phyloP scores from a whole-genome alignment of 1,140 invertebrate species.

The Ceratoteleas bidentatus region DNA sequence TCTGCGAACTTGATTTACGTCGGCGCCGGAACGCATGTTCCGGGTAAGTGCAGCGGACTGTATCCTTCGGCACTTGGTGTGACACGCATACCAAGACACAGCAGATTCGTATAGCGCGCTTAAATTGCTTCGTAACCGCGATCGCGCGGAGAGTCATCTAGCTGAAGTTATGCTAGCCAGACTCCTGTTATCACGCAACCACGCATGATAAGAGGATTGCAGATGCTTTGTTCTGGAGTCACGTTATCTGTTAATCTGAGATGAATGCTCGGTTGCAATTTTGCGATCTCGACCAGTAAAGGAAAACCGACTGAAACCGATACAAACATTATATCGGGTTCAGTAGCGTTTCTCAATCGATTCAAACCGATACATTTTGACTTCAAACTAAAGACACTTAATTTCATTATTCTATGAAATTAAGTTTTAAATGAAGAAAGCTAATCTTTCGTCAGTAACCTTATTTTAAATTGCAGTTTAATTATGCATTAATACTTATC shows the following conservation, averaged over 20 bases:
- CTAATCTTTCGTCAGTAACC: no score
- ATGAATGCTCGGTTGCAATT: background rate
- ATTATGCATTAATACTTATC: no score
- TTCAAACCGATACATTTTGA: no score
- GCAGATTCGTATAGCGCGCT: background rate
- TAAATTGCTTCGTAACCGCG: constrained; percentile 22
- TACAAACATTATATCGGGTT: no score
- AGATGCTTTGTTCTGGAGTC: constrained; percentile 2
- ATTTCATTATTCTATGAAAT: no score
- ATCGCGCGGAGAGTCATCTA: constrained; percentile 16
- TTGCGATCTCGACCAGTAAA: no score
- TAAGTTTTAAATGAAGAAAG: no score
- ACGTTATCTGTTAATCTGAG: constrained; percentile 2
- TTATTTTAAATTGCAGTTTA: no score
- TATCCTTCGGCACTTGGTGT: background rate
- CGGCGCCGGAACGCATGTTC: background rate
- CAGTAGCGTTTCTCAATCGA: no score
- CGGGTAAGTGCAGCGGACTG: background rate
- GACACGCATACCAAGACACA: background rate
- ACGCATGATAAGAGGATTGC: background rate
- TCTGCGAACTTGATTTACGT: background rate
- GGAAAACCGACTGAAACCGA: no score
- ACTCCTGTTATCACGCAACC: constrained; percentile 17
- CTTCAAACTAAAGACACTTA: no score
- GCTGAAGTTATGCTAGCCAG: constrained; percentile 19